Conservation (phyloP, 2,888 invertebrate species). For the Drosophila incognita region DNA sequence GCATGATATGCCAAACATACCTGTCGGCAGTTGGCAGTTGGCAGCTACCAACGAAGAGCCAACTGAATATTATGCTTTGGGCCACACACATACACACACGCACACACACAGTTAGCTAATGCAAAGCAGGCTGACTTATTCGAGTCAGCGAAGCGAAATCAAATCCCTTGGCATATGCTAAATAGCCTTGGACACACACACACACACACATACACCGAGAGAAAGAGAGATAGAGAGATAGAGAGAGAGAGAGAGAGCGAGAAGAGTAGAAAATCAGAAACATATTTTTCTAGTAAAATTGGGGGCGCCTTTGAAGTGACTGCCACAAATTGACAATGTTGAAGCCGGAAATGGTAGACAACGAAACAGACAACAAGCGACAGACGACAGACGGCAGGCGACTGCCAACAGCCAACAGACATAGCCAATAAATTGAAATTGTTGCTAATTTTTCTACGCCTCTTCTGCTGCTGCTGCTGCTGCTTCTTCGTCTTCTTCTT, state of each 20-base stretch:
- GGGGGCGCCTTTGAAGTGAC: constrained; percentile 60
- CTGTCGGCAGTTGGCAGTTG: constrained; percentile 5
- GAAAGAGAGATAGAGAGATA: neutral
- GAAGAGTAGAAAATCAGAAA: constrained; percentile 43
- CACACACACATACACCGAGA: constrained; percentile 12
- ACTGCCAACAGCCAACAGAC: constrained; percentile 36
- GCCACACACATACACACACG: constrained; percentile 6
- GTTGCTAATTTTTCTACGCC: constrained; percentile 47
- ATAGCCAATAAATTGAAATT: constrained; percentile 72
- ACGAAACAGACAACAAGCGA: constrained; percentile 30
- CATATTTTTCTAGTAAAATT: constrained; percentile 40
- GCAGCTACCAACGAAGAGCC: constrained; percentile 26
- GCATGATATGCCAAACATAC: constrained; percentile 1
- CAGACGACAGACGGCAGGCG: neutral
- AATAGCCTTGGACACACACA: constrained; percentile 49
- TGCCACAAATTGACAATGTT: constrained; percentile 65
- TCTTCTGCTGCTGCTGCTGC: neutral
- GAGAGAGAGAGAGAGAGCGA: neutral
- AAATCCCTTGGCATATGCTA: constrained; percentile 58
- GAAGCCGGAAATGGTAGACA: constrained; percentile 61
- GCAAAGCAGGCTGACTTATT: constrained; percentile 46
- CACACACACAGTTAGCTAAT: neutral
- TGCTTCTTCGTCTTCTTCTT: neutral
- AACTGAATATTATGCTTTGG: constrained; percentile 27
- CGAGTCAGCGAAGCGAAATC: constrained; percentile 48